Evolutionary conservation across 2,113 vertebrate species (phyloP).

Genomic region (Bubo bubo): DNA sequence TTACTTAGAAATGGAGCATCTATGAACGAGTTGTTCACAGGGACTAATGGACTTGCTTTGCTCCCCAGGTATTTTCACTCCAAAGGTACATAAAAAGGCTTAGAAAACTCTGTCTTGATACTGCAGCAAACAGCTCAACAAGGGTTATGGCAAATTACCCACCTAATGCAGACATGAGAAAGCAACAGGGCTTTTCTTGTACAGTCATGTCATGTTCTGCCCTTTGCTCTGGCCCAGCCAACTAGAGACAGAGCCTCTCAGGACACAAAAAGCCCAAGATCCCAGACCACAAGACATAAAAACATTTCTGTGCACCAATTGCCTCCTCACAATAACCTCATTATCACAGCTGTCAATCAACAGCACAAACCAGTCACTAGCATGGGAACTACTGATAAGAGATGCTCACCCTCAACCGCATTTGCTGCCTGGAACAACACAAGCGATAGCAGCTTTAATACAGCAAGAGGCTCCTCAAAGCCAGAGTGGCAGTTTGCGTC

Average conservation of each 20-base stretch:
- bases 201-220: background rate
- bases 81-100: background rate
- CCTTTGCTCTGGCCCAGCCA: slow-evolving; percentile 23
- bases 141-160: background rate
- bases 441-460: background rate
- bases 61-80: background rate
- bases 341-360: slow-evolving; percentile 57
- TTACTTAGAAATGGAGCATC: background rate
- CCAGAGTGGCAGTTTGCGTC: background rate
- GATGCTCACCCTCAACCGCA: background rate
- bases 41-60: background rate
- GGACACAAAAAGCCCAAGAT: slow-evolving; percentile 50
- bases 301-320: slow-evolving; percentile 49
- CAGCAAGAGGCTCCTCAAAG: background rate
- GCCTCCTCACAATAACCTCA: slow-evolving; percentile 57
- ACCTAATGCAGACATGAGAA: background rate
- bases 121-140: background rate
- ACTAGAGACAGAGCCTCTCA: slow-evolving; percentile 5
- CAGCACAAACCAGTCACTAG: background rate
- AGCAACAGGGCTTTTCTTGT: slow-evolving; percentile 10
- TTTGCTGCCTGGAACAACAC: slow-evolving; percentile 2
- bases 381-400: slow-evolving; percentile 1
- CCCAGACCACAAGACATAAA: slow-evolving; percentile 56
- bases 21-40: background rate
- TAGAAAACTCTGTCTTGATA: background rate